Evolutionary conservation across 2,797 vertebrate species (phyloP), one percentile per base, ranked within the genome.

Genomic region (Emydoidea blandingii): DNA sequence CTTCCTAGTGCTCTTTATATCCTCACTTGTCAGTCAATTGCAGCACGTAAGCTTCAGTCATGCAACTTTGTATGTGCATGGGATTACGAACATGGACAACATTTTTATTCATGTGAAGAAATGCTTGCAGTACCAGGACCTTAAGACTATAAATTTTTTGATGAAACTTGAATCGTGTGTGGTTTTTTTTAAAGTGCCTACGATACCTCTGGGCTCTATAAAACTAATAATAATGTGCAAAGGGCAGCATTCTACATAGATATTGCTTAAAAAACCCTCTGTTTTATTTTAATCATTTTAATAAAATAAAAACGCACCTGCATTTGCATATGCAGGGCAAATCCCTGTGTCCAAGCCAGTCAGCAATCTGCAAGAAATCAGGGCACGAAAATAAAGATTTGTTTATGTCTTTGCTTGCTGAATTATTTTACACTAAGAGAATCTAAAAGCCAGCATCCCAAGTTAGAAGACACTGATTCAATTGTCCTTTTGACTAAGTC

Each of bases 381-480:
- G 81, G 81, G 78, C 68, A 72, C 0, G 0, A 49, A 78, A 78
- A 92, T 53, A 52, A 92, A 81, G 90, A 93, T 88, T 95, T 96
- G 89, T 95, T 81, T 81, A 90, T 92, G 91, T 94, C 93, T 83
- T 78, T 87, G 5, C 44, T 88, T 76, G 86, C 81, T 93, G 62
- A 93, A 91, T 89, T 83, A 72, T 83, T 62, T 79, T 86, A 86
- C 89, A 31, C 52, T 89, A 79, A 86, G 85, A 95, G 83, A 80
- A 80, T 90, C 44, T 53, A 25, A 94, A 81, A 89, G 41, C 19
- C 74, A 93, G 72, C 44, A 90, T 91, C 44, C 19, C 49, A 95
- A 44, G 31, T 1, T 76, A 83, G 50, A 95, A 93, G 89, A 93
- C 87, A 95, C 72, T 52, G 87, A 89, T 91, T 92, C 85, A 97